Evolutionary conservation across 1,140 invertebrate species (phyloP), one percentile per base, ranked within the genome.

Genomic region (Brachionus calyciflorus): DNA sequence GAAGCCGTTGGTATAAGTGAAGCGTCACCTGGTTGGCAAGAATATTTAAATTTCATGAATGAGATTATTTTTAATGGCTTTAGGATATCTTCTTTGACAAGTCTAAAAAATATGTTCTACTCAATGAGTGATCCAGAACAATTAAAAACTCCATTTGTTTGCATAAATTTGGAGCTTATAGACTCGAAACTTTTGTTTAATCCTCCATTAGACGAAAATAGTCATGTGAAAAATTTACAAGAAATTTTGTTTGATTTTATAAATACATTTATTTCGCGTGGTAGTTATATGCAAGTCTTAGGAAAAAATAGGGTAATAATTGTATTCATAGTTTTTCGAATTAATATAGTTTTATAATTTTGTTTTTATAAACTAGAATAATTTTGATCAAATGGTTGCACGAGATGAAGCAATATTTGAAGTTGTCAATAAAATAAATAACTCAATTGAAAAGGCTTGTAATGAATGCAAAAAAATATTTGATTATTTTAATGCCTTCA

Each of bases 31-130:
- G 87, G 88, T 37, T 96, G 93, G 93, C 81, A 88, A n/a, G 89
- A 90, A 78, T 97, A 96, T 82, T 88, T 95, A 0, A 87, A 88
- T 24, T 93, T 91, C 83, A 88, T 96, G 5, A 93, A 97, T 83
- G 88, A 89, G 37, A 90, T 95, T 76, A 89, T 95, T 0, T 86
- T 90, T 44, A 90, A 92, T 79, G 91, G 91, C 53, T 86, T 96
- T 12, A 85, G 84, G 77, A 81, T 83, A 69, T 79, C 82, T 12
- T 80, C 82, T 17, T 76, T 84, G n/a, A 79, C 81, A 37, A 83
- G 82, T 78, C 79, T 85, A 10, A 81, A 80, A 49, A 80, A 80
- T 28, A 84, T 85, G 83, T 77, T 83, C 14, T 82, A 84, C 60
- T 82, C 81, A 30, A 78, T 84, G 26, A 81, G 21, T 19, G 28